Evolutionary conservation across 2,113 vertebrate genomes (phyloP).

Genomic region (Miniopterus natalensis): DNA sequence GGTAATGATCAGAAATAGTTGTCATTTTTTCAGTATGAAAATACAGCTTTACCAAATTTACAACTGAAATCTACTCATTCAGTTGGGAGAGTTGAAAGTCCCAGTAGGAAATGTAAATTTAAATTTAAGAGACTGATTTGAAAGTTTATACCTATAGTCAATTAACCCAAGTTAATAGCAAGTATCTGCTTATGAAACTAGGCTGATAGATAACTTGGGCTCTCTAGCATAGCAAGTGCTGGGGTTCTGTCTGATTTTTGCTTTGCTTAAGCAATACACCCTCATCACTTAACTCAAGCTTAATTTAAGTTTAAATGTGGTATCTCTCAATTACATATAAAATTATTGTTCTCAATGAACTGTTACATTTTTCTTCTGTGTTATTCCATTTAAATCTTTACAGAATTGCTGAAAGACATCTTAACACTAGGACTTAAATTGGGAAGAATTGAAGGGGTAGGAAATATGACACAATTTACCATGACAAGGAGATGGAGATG

Average conservation of each 20-base stretch:
- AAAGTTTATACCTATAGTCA: conserved; percentile 1
- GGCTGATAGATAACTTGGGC: not conserved
- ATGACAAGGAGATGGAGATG: not conserved
- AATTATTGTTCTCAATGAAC: conserved; percentile 32
- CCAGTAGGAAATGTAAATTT: not conserved
- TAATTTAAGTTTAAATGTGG: conserved; percentile 49
- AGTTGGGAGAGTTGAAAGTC: not conserved
- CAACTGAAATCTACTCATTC: conserved; percentile 47
- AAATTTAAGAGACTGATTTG: conserved; percentile 1
- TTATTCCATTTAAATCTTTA: conserved; percentile 57
- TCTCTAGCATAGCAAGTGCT: not conserved
- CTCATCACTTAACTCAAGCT: not conserved
- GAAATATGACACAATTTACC: not conserved
- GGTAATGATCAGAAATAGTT: not conserved
- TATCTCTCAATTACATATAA: conserved; percentile 1
- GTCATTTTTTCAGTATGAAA: conserved; percentile 1
- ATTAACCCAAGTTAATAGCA: not conserved
- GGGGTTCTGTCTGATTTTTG: not conserved
- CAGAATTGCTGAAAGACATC: conserved; percentile 47
- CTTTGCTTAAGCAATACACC: not conserved
- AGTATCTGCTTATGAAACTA: conserved; percentile 12
- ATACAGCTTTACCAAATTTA: conserved; percentile 21
- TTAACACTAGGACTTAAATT: not conserved
- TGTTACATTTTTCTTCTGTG: conserved; percentile 33
- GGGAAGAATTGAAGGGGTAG: conserved; percentile 5